phyloP scores from a whole-genome alignment of 1,140 invertebrate species.

The Octopus sinensis region DNA sequence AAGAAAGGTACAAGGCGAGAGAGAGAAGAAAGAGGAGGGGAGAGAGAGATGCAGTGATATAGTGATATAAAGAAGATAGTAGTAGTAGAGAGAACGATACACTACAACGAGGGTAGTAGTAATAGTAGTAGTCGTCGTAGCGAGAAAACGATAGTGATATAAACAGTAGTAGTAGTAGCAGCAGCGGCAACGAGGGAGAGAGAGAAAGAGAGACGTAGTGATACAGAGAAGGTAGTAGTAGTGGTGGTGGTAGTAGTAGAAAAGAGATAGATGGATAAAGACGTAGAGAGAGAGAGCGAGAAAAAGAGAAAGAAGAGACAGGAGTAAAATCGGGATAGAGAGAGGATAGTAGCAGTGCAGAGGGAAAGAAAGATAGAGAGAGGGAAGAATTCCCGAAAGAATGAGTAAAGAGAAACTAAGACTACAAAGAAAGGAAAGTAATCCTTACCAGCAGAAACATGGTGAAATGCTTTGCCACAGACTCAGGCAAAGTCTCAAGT shows the following conservation, averaged over 20 bases:
- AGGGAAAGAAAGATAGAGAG: background rate
- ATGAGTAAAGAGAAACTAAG: too few relatives aligned
- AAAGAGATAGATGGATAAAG: background rate
- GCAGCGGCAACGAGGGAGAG: background rate
- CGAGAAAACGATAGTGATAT: too few relatives aligned
- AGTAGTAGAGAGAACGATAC: too few relatives aligned
- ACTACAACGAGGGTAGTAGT: too few relatives aligned
- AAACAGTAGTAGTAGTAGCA: background rate
- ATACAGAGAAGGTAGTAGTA: background rate
- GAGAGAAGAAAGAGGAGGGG: background rate
- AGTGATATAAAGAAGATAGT: background rate
- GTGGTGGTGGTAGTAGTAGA: background rate
- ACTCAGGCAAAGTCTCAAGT: too few relatives aligned
- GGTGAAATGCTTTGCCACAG: too few relatives aligned
- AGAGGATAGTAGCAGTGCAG: background rate
- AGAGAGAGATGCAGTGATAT: background rate
- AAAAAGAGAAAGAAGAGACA: background rate
- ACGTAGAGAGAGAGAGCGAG: constrained; percentile 8
- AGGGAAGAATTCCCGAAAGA: background rate
- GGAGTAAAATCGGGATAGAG: background rate
- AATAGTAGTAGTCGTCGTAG: too few relatives aligned
- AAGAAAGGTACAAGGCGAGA: background rate
- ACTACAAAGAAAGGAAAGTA: too few relatives aligned
- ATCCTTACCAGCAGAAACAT: too few relatives aligned
- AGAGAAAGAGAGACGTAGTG: background rate